Conservation (phyloP, 2,888 invertebrate genomes). For the Chrysomela aeneicollis region DNA sequence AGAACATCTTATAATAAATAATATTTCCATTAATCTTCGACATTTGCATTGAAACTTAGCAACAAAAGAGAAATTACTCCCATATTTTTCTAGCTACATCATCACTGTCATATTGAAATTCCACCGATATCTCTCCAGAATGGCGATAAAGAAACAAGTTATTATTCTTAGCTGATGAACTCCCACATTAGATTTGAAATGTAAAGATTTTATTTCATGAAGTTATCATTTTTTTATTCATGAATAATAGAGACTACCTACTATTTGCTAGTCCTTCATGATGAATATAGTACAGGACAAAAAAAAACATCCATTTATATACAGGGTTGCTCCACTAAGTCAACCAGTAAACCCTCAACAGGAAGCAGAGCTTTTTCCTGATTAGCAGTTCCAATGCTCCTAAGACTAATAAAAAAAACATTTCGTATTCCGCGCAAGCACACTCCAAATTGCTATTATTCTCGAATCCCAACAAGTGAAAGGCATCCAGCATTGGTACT, state of each 20-base stretch:
- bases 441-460: constrained; percentile 1
- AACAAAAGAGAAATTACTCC: neutral
- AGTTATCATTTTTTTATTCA: too few species aligned
- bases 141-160: too few species aligned
- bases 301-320: too few species aligned
- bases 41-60: constrained; percentile 12
- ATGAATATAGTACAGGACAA: too few species aligned
- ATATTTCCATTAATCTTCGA: neutral
- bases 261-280: too few species aligned
- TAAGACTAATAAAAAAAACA: neutral
- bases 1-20: constrained; percentile 9
- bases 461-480: constrained; percentile 1
- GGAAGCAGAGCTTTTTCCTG: constrained; percentile 1
- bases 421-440: neutral
- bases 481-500: neutral
- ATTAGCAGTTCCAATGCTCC: constrained; percentile 1
- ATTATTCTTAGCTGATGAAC: too few species aligned
- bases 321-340: too few species aligned
- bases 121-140: neutral
- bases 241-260: too few species aligned
- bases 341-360: neutral
- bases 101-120: neutral
- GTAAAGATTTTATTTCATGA: too few species aligned
- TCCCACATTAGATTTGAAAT: too few species aligned
- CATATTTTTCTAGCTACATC: neutral